These are phyloP conservation scores for Karalla daura DNA, from an alignment of 2,797 vertebrate genomes.

Conservation along the genomic window DNA sequence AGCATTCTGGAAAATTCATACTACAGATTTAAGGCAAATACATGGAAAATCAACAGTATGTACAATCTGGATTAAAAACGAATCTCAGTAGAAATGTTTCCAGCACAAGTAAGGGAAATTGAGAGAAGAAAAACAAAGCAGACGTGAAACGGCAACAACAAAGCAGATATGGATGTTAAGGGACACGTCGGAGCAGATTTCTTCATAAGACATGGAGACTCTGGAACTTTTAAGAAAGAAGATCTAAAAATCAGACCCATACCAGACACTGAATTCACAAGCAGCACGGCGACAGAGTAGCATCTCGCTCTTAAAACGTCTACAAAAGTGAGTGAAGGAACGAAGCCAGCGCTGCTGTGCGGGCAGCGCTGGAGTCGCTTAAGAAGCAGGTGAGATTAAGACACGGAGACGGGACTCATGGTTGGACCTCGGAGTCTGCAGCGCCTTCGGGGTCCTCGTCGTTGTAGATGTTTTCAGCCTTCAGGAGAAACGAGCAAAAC, in stretches of 20 bases:
- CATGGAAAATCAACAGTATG: slow-evolving; percentile 66
- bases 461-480: slow-evolving; percentile 99
- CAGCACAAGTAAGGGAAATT: slow-evolving; percentile 26
- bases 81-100: slow-evolving; percentile 60
- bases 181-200: slow-evolving; percentile 30
- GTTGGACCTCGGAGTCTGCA: slow-evolving; percentile 94
- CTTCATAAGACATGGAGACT: slow-evolving; percentile 22
- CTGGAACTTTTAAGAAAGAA: slow-evolving; percentile 37
- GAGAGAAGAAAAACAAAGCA: too few relatives aligned
- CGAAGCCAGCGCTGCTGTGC: slow-evolving; percentile 37
- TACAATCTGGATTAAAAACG: slow-evolving; percentile 73
- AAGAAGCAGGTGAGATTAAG: slow-evolving; percentile 54
- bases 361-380: slow-evolving; percentile 48
- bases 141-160: slow-evolving; percentile 35
- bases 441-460: slow-evolving; percentile 97
- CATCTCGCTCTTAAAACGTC: slow-evolving; percentile 41
- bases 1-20: slow-evolving; percentile 47
- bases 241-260: slow-evolving; percentile 44
- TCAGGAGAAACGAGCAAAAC: slow-evolving; percentile 15
- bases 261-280: slow-evolving; percentile 45
- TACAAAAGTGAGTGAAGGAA: too few relatives aligned
- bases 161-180: slow-evolving; percentile 29
- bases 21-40: slow-evolving; percentile 60
- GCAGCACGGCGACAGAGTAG: slow-evolving; percentile 42
- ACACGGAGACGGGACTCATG: slow-evolving; percentile 74